A percentile compares a stretch with the other conserved stretches of the same genome.
Conservation (phyloP, 2,113 vertebrate species). For the Cynoglossus semilaevis region DNA sequence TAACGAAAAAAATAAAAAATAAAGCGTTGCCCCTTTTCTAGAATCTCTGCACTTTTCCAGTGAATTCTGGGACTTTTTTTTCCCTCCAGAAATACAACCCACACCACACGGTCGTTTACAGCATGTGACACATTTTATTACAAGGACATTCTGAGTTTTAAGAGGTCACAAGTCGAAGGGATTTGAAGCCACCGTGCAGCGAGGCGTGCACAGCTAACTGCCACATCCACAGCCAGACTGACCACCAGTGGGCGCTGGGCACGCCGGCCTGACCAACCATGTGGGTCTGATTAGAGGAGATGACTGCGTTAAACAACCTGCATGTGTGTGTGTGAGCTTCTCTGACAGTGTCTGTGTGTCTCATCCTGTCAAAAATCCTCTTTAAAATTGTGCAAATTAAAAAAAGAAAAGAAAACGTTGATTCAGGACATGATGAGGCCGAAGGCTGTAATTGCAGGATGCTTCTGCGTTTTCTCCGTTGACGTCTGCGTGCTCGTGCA, state of each 20-base stretch:
- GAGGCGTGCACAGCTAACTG: constrained; percentile 19
- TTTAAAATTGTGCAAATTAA: not conserved
- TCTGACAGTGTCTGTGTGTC: not conserved
- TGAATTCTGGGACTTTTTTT: constrained; percentile 19
- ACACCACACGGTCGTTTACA: not conserved
- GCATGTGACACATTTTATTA: not conserved
- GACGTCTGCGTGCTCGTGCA: not conserved
- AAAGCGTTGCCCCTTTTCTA: constrained; percentile 5
- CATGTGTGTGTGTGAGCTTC: constrained; percentile 14
- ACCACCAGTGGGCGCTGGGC: constrained; percentile 34
- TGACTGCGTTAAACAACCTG: constrained; percentile 33
- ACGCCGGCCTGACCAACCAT: constrained; percentile 43
- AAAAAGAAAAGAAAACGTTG: too few species aligned
- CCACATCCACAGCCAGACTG: constrained; percentile 26
- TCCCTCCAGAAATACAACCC: not conserved
- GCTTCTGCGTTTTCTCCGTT: not conserved
- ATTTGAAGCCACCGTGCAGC: not conserved
- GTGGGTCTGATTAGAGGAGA: constrained; percentile 65
- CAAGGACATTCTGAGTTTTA: constrained; percentile 5
- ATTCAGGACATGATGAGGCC: constrained; percentile 7
- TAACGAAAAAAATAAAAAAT: constrained; percentile 13
- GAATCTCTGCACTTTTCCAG: constrained; percentile 1
- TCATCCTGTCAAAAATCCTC: not conserved
- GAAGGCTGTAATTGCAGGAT: constrained; percentile 4
- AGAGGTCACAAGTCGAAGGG: constrained; percentile 4